These are phyloP conservation scores for Augiades crinisus DNA, from an alignment of 2,888 invertebrate genomes.

Conservation along the genomic window DNA sequence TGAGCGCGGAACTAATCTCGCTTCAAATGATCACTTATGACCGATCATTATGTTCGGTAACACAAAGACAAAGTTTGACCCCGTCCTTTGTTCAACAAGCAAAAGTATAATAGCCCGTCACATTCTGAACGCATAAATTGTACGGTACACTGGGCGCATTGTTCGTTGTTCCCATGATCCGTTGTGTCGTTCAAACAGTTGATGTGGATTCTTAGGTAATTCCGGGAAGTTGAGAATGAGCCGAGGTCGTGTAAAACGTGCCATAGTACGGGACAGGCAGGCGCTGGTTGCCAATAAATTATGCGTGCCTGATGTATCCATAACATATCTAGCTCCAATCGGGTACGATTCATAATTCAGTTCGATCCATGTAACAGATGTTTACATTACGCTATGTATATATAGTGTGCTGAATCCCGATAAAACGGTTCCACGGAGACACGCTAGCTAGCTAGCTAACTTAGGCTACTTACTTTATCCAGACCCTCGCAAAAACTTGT, in stretches of 20 bases:
- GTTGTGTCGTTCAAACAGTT: slow-evolving; percentile 31
- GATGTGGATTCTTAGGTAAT: slow-evolving; percentile 39
- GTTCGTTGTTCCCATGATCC: slow-evolving; percentile 23
- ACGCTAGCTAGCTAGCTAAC: too few relatives aligned
- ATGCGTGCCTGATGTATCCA: not conserved
- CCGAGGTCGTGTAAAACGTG: slow-evolving; percentile 53
- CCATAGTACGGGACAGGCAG: slow-evolving; percentile 46
- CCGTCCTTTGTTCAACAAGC: not conserved
- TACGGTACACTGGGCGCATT: slow-evolving; percentile 18
- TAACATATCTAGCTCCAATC: not conserved
- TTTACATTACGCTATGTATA: too few relatives aligned
- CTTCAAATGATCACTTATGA: too few relatives aligned
- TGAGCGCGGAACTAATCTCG: too few relatives aligned
- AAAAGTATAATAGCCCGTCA: not conserved
- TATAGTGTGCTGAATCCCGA: too few relatives aligned
- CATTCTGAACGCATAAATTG: slow-evolving; percentile 13
- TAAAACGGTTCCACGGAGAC: too few relatives aligned
- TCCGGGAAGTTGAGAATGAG: slow-evolving; percentile 47
- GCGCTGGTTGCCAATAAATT: slow-evolving; percentile 1
- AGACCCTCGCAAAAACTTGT: too few relatives aligned
- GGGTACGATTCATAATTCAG: not conserved
- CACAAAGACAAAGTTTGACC: too few relatives aligned
- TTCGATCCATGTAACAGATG: too few relatives aligned
- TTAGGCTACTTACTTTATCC: too few relatives aligned
- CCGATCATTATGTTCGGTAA: too few relatives aligned